Percentiles rank a stretch among this genome's conserved stretches.
Evolutionary conservation across 1,140 invertebrate species (phyloP).

Genomic region (Nomia melanderi): DNA sequence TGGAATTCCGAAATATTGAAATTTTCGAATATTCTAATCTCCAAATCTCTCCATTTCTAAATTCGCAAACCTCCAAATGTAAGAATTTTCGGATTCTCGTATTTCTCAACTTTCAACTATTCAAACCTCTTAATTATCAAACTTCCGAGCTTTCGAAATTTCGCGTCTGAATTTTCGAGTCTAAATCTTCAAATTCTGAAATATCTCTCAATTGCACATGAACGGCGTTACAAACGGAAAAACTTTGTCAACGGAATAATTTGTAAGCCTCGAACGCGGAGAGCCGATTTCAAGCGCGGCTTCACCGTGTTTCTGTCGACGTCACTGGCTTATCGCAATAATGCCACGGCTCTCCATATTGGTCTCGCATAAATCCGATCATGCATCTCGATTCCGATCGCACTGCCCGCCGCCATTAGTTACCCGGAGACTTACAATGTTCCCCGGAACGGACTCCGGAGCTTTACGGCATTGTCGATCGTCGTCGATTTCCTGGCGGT

Average conservation of each 20-base stretch:
- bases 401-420: constrained; percentile 28
- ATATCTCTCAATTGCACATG: too few relatives aligned
- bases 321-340: constrained; percentile 32
- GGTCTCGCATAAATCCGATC: constrained; percentile 42
- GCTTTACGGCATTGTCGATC: constrained; percentile 45
- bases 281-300: constrained; percentile 10
- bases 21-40: too few relatives aligned
- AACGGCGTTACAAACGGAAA: too few relatives aligned
- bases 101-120: too few relatives aligned
- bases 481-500: constrained; percentile 48
- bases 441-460: constrained; percentile 14
- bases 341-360: constrained; percentile 24
- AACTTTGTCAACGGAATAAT: constrained; percentile 20
- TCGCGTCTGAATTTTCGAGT: too few relatives aligned
- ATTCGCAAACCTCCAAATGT: too few relatives aligned
- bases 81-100: too few relatives aligned
- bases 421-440: constrained; percentile 30
- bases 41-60: too few relatives aligned
- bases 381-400: constrained; percentile 42
- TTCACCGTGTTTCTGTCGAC: constrained; percentile 17
- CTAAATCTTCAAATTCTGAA: too few relatives aligned
- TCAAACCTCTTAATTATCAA: too few relatives aligned
- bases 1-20: too few relatives aligned
- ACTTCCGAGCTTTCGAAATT: too few relatives aligned
- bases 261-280: constrained; percentile 8